These are phyloP conservation scores for Hoplodrina blanda DNA, from an alignment of 2,888 invertebrate species.

Conservation along the genomic window DNA sequence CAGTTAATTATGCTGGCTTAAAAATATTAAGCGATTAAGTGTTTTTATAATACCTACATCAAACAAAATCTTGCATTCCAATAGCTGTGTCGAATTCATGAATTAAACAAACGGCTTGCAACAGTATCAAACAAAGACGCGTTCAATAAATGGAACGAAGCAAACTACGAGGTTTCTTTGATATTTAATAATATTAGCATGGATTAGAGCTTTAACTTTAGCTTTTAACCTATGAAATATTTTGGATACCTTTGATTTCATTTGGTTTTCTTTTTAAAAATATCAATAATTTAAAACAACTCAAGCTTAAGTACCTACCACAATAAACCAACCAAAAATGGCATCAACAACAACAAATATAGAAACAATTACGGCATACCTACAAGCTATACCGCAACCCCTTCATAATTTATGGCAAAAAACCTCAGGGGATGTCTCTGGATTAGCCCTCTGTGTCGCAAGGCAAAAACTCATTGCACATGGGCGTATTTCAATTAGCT, in stretches of 20 bases:
- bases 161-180: not conserved
- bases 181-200: no score
- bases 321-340: conserved; percentile 38
- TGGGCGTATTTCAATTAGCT: conserved; percentile 90
- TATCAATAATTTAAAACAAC: not conserved
- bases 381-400: conserved; percentile 80
- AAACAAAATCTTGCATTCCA: conserved; percentile 38
- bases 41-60: conserved; percentile 29
- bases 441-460: conserved; percentile 85
- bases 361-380: conserved; percentile 74
- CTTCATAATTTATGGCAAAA: conserved; percentile 78
- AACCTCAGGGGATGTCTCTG: conserved; percentile 79
- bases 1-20: conserved; percentile 73
- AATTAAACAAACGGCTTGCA: conserved; percentile 1
- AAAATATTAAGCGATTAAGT: conserved; percentile 48
- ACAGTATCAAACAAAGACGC: not conserved
- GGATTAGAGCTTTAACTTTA: not conserved
- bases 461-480: conserved; percentile 87
- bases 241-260: no score
- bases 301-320: not conserved
- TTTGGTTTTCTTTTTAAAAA: no score
- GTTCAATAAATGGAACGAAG: conserved; percentile 2
- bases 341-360: conserved; percentile 61
- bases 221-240: no score
- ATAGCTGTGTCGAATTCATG: not conserved